phyloP scores from a whole-genome alignment of 2,888 invertebrate genomes.

The Drosophila suboccidentalis region DNA sequence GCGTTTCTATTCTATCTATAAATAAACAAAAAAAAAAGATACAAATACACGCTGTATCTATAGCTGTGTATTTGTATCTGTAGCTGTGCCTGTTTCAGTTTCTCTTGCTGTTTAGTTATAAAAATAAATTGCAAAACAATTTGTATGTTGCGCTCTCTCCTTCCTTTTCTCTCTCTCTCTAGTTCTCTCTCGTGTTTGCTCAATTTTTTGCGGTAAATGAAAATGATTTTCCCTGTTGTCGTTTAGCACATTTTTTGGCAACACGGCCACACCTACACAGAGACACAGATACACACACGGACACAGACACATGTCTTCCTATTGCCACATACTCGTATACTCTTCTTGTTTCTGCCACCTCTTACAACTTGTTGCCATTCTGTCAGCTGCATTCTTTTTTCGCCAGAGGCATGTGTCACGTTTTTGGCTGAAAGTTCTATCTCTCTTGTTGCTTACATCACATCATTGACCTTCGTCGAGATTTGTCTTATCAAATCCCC shows the following conservation, averaged over 20 bases:
- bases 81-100: conserved; percentile 50
- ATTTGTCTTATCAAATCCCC: conserved; percentile 37
- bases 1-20: conserved; percentile 66
- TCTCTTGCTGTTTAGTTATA: conserved; percentile 64
- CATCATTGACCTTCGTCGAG: conserved; percentile 48
- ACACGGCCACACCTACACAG: conserved; percentile 29
- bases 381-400: conserved; percentile 39
- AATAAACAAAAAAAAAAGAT: conserved; percentile 61
- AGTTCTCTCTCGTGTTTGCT: conserved; percentile 32
- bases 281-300: conserved; percentile 14
- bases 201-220: conserved; percentile 45
- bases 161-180: conserved; percentile 8
- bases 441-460: conserved; percentile 29
- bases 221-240: conserved; percentile 68
- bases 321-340: conserved; percentile 16
- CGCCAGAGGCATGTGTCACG: conserved; percentile 44
- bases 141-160: conserved; percentile 51
- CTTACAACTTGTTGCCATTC: conserved; percentile 28
- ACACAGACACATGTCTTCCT: conserved; percentile 34
- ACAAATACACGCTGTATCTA: conserved; percentile 45
- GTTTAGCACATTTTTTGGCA: conserved; percentile 68
- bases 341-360: conserved; percentile 18
- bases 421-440: conserved; percentile 40
- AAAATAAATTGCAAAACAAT: conserved; percentile 77
- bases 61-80: conserved; percentile 26